Evolutionary conservation across 2,797 vertebrate species (phyloP), one percentile per base, ranked within the genome.

Genomic region (Phoxinus dragarum): DNA sequence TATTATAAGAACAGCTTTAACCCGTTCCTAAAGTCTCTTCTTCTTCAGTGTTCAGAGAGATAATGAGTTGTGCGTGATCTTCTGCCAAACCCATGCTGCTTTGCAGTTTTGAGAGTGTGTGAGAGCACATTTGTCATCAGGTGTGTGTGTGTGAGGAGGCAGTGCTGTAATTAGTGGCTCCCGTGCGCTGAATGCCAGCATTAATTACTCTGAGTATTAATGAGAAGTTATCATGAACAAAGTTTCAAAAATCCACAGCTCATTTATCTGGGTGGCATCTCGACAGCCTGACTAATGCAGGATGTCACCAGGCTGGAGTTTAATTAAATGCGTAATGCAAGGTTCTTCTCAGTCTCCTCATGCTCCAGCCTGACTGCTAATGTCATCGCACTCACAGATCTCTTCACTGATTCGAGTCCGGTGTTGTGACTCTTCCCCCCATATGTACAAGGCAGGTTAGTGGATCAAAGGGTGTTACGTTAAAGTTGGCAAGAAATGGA

Each of bases 191-290:
- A 87, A 84, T 86, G 85, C 85, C 88, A 86, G 56, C 74, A 81
- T 86, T 87, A 88, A 86, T 88, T 87, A 79, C 59, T 47, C 44
- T 6, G 52, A 79, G 81, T 87, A 90, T 91, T 89, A 91, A 90
- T 88, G 82, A 86, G 88, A 87, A 87, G 86, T 90, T 91, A 90
- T 90, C 87, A 89, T 88, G 82, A 87, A 88, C 88, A 87, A 86
- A 88, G 78, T 90, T 89, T 87, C 80, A 89, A 88, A 90, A 90
- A 91, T 90, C 86, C 89, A 88, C 79, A 84, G 49, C 88, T 88
- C 83, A 88, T 91, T 90, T 90, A 86, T 91, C 88, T 89, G 64
- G 0, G 23, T 89, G 88, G 73, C 88, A 89, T 90, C 85, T 88
- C 59, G 64, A 77, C 80, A 81, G 82, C 86, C 86, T 91, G 82